A percentile compares a stretch with the other conserved stretches of the same genome.
Conservation (phyloP, 2,113 vertebrate species). For the Mormyrus iriodes region DNA sequence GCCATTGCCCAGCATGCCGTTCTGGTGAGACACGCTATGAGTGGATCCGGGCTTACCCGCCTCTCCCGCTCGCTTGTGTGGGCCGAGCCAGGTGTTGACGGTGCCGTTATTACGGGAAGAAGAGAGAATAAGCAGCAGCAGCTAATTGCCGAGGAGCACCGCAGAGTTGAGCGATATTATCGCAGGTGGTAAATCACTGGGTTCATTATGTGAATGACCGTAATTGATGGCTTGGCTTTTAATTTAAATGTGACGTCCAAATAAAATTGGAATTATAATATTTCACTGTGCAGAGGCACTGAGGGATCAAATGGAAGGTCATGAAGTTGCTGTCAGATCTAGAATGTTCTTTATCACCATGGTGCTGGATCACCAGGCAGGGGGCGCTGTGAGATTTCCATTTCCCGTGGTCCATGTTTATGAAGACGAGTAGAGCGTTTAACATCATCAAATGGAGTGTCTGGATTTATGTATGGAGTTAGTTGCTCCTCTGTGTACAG, state of each 20-base stretch:
- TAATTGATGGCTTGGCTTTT: slow-evolving; percentile 28
- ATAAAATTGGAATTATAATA: slow-evolving; percentile 31
- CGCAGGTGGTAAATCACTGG: slow-evolving; percentile 17
- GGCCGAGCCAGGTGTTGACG: slow-evolving; percentile 5
- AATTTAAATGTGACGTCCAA: slow-evolving; percentile 28
- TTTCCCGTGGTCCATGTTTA: background rate
- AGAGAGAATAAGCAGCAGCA: slow-evolving; percentile 1
- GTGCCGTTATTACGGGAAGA: background rate
- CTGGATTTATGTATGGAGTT: background rate
- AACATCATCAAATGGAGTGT: background rate
- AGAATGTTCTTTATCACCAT: background rate
- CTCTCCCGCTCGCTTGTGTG: background rate
- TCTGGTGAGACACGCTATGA: background rate
- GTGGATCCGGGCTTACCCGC: background rate
- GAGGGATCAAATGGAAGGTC: slow-evolving; percentile 25
- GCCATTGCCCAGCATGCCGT: background rate
- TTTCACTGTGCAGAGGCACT: slow-evolving; percentile 14
- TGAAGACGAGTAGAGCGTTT: background rate
- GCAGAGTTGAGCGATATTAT: slow-evolving; percentile 8
- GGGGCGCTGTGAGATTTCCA: background rate
- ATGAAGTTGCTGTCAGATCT: slow-evolving; percentile 17
- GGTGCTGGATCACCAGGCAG: background rate
- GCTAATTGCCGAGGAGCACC: slow-evolving; percentile 20
- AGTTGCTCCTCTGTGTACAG: background rate
- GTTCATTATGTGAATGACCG: slow-evolving; percentile 10